Conservation (phyloP, 2,797 vertebrate genomes). For the Phalloptychus januarius region DNA sequence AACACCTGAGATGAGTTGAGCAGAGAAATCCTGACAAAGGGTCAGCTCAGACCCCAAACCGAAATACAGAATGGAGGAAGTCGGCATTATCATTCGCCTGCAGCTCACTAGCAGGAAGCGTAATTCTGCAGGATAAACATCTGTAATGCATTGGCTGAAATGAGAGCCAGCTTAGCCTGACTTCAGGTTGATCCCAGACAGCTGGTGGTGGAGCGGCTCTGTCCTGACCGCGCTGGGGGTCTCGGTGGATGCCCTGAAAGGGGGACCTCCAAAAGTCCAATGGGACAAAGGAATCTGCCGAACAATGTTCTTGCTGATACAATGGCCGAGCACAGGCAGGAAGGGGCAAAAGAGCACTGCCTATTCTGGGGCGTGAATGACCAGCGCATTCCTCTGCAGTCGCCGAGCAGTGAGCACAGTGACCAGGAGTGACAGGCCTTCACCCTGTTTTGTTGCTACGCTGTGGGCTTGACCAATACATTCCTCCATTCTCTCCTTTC, state of each 20-base stretch:
- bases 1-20: constrained; percentile 52
- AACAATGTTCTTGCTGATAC: constrained; percentile 77
- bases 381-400: constrained; percentile 75
- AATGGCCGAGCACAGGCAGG: constrained; percentile 72
- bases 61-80: constrained; percentile 58
- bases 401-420: constrained; percentile 72
- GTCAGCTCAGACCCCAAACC: constrained; percentile 59
- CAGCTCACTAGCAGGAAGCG: constrained; percentile 46
- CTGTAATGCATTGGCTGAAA: constrained; percentile 74
- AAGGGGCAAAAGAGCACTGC: constrained; percentile 75
- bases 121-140: constrained; percentile 76
- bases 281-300: constrained; percentile 73
- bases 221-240: constrained; percentile 70
- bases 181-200: constrained; percentile 77
- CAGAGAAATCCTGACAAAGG: constrained; percentile 57
- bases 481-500: constrained; percentile 48
- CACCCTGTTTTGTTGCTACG: constrained; percentile 72
- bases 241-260: constrained; percentile 69
- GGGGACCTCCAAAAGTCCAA: constrained; percentile 75
- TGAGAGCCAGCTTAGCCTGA: constrained; percentile 70
- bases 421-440: constrained; percentile 78
- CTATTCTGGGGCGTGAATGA: constrained; percentile 75
- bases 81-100: constrained; percentile 47
- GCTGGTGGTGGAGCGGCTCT: constrained; percentile 72
- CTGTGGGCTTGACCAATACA: constrained; percentile 75